A percentile compares a stretch with the other conserved stretches of the same genome.
phyloP scores from a whole-genome alignment of 2,797 vertebrate species.

The Hydrolagus colliei region DNA sequence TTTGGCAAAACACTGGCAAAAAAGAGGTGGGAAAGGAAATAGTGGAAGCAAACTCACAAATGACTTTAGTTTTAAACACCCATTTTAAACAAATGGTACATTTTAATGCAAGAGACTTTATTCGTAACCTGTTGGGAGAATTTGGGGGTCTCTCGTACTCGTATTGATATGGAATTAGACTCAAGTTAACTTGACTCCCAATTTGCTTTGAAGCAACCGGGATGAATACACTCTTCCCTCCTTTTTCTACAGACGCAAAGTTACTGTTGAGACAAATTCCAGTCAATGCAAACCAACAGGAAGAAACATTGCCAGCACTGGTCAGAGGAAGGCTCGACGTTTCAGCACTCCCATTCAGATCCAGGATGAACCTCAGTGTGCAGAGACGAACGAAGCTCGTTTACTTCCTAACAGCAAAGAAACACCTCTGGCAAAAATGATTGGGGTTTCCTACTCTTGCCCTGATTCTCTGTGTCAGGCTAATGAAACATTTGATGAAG shows the following conservation, averaged over 20 bases:
- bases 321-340: background rate
- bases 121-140: too few relatives aligned
- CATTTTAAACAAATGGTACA: too few relatives aligned
- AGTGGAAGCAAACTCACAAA: too few relatives aligned
- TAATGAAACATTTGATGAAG: background rate
- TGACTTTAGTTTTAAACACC: too few relatives aligned
- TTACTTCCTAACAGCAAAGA: background rate
- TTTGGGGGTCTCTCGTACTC: too few relatives aligned
- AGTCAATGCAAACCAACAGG: background rate
- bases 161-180: too few relatives aligned
- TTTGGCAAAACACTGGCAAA: too few relatives aligned
- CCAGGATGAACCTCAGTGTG: background rate
- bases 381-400: background rate
- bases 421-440: background rate
- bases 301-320: background rate
- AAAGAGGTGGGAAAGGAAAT: too few relatives aligned
- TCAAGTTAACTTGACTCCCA: too few relatives aligned
- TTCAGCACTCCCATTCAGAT: background rate
- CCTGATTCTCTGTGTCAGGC: background rate
- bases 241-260: background rate
- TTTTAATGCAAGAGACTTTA: too few relatives aligned
- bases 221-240: background rate
- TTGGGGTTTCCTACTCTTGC: background rate
- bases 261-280: background rate
- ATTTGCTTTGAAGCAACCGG: background rate